phyloP scores from a whole-genome alignment of 1,140 invertebrate genomes.

The Mylabris phalerata region DNA sequence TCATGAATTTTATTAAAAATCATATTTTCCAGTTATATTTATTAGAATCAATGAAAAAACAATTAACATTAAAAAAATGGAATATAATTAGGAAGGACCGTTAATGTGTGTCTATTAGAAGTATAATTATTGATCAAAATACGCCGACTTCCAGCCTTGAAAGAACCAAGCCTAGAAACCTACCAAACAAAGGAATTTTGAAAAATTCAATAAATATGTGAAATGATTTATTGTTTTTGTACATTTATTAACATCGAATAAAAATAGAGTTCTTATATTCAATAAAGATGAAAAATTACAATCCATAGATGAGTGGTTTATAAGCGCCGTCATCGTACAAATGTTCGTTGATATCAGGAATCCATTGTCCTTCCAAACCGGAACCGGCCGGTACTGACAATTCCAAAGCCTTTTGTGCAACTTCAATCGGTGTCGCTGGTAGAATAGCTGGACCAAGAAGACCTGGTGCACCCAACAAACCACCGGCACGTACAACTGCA shows the following conservation, averaged over 20 bases:
- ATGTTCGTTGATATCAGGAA: constrained; percentile 28
- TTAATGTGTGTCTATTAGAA: no score
- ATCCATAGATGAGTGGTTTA: constrained; percentile 24
- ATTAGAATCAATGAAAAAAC: no score
- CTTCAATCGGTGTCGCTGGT: constrained; percentile 7
- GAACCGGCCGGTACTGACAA: constrained; percentile 16
- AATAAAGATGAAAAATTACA: neutral
- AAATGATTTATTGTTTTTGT: no score
- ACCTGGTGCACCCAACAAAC: constrained; percentile 17
- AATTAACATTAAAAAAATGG: no score
- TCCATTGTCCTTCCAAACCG: constrained; percentile 31
- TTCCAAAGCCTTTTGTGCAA: constrained; percentile 8
- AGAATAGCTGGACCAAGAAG: constrained; percentile 26
- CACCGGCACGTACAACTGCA: constrained; percentile 27
- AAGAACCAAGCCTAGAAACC: no score
- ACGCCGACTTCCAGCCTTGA: no score
- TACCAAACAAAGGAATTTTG: no score
- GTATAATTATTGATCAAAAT: no score
- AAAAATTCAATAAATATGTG: no score
- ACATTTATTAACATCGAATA: neutral
- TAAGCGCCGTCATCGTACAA: constrained; percentile 34
- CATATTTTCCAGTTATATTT: no score
- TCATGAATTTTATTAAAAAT: no score
- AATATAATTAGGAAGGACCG: no score
- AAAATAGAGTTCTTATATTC: neutral